Evolutionary conservation across 2,888 invertebrate genomes (phyloP), one percentile per base, ranked within the genome.

Genomic region (Bugula neritina): DNA sequence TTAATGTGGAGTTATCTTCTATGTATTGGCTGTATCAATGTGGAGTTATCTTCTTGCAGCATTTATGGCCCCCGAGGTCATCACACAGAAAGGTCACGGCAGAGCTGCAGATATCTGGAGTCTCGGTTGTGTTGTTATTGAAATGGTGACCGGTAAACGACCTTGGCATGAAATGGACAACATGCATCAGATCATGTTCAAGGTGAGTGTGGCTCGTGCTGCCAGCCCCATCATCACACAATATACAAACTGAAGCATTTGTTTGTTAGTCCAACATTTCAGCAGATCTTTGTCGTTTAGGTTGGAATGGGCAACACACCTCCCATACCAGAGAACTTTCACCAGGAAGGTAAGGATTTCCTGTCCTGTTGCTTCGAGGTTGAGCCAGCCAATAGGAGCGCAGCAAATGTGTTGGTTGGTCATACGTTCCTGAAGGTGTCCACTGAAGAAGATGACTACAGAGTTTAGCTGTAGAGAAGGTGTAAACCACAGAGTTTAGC

Each of bases 41-140:
- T n/a, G n/a, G n/a, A n/a, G n/a, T n/a, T n/a, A n/a, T n/a, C n/a
- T n/a, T 29, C 29, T 23, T 25, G 29, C 84, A 93, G 94, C 94
- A 71, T 97, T 94, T 84, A 97, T 96, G 95, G 96, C 95, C 0
- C 96, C 96, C 0, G 96, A 96, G 86, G 92, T 96, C 78, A 94
- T 83, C 74, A 84, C 83, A 0, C 75, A 78, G 35, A 79, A 77
- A 74, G 95, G 96, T 0, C 93, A 95, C 86, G 96, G 96, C 0
- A 88, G 95, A 78, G 92, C 93, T 1, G 94, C 93, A 1, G 97
- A 97, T 86, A 90, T 97, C 80, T 97, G 96, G 96, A 94, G 94
- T 43, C 88, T 94, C 63, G 96, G 95, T 54, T 96, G 95, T 86
- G 94, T 94, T 72, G 92, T 96, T 74, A 90, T 95, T 0, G 95